Evolutionary conservation across 2,113 vertebrate genomes (phyloP).

Genomic region (Rynchops niger): DNA sequence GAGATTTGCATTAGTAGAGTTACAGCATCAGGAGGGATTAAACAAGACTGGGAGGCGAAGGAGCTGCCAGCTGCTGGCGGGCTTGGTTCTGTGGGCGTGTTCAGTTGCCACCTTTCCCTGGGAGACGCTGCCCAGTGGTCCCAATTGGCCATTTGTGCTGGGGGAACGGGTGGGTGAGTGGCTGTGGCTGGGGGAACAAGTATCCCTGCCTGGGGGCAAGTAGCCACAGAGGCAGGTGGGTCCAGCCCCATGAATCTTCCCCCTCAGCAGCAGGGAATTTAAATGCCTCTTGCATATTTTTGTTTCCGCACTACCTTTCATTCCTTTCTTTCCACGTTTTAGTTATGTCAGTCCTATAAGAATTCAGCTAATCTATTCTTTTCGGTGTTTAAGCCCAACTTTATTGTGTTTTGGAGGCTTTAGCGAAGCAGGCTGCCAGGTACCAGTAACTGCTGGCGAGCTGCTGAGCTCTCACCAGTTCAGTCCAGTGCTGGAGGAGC

Average conservation of each 20-base stretch:
- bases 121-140: background rate
- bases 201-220: background rate
- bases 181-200: no score
- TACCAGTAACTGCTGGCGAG: background rate
- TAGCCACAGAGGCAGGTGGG: background rate
- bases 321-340: background rate
- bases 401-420: background rate
- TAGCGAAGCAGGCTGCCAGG: background rate
- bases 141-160: background rate
- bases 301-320: background rate
- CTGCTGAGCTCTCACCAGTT: background rate
- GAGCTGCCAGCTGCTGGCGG: background rate
- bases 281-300: background rate
- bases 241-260: background rate
- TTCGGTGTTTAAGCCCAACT: background rate
- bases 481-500: background rate
- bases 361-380: background rate
- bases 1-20: background rate
- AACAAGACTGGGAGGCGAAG: background rate
- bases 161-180: background rate
- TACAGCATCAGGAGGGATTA: background rate
- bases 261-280: background rate
- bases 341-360: background rate
- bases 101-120: background rate
- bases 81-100: background rate